These are phyloP conservation scores for Alaudala cheleensis DNA, from an alignment of 2,113 vertebrate species.

Conservation along the genomic window DNA sequence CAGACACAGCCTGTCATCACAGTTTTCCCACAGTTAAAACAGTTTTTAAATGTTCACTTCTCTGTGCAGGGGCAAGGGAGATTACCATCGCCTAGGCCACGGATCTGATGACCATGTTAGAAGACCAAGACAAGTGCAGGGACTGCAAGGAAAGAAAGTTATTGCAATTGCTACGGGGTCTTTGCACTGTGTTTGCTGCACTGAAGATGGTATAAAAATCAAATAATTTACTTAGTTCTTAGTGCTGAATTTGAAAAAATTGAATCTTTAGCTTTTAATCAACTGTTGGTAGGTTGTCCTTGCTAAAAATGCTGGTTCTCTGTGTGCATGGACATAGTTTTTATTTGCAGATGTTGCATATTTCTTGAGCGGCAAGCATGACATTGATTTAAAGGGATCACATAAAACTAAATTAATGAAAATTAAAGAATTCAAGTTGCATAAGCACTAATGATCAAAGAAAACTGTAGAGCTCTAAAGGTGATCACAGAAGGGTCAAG, in stretches of 20 bases:
- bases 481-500: background rate
- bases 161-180: slow-evolving; percentile 97
- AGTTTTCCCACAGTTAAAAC: background rate
- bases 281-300: background rate
- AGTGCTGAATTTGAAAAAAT: background rate
- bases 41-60: background rate
- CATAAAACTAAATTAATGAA: background rate
- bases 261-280: background rate
- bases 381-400: background rate
- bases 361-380: background rate
- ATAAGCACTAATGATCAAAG: background rate
- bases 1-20: accelerated
- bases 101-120: slow-evolving; percentile 97
- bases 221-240: background rate
- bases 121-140: slow-evolving; percentile 94
- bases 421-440: background rate
- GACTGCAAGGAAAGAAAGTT: slow-evolving; percentile 97
- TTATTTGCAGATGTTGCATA: background rate
- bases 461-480: background rate
- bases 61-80: slow-evolving; percentile 92
- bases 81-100: slow-evolving; percentile 95
- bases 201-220: slow-evolving; percentile 88
- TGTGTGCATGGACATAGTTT: background rate
- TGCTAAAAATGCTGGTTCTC: background rate
- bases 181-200: slow-evolving; percentile 98